Evolutionary conservation across 1,140 invertebrate genomes (phyloP), one percentile per base, ranked within the genome.

Genomic region (Yoshiicerus persimilis): DNA sequence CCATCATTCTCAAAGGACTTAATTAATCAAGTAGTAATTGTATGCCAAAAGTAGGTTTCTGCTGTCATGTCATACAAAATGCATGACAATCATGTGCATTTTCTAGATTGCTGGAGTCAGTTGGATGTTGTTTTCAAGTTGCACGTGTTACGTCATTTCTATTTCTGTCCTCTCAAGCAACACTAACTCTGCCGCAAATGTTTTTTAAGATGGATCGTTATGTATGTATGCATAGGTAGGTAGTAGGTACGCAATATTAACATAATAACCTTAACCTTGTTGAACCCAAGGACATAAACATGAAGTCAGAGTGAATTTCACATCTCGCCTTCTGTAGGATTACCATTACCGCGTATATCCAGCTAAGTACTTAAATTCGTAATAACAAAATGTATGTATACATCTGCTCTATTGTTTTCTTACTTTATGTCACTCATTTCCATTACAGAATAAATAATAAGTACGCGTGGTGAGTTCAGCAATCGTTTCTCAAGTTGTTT

Each of bases 261-360:
- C 47, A 56, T 56, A 56, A 56, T 70, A 70, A 70, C 66, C 66
- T 70, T 70, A 70, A 70, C 66, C 66, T 70, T 70, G 66, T 70
- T 70, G 66, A 70, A 70, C 66, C 66, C 66, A 70, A 70, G 66
- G 66, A 70, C 66, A 70, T 56, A 70, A 70, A 70, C 66, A 70
- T 27, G 66, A 70, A 70, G 66, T 70, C 25, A 70, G 23, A 70
- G 66, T 70, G 23, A 70, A 30, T 30, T 56, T 70, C 66, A 30
- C 25, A 56, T 70, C 66, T 70, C 25, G 6, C 27, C 64, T 27
- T 16, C 25, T 70, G 25, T 13, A 70, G 10, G 13, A 30, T 1
- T 11, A n/a, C n/a, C 64, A 27, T 11, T 30, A 13, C 11, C 66
- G 30, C 30, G 11, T 16, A 30, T 27, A 27, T 6, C 66, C 27